These are phyloP conservation scores for Lacanobia oleracea DNA, from an alignment of 2,888 invertebrate genomes.

Conservation along the genomic window DNA sequence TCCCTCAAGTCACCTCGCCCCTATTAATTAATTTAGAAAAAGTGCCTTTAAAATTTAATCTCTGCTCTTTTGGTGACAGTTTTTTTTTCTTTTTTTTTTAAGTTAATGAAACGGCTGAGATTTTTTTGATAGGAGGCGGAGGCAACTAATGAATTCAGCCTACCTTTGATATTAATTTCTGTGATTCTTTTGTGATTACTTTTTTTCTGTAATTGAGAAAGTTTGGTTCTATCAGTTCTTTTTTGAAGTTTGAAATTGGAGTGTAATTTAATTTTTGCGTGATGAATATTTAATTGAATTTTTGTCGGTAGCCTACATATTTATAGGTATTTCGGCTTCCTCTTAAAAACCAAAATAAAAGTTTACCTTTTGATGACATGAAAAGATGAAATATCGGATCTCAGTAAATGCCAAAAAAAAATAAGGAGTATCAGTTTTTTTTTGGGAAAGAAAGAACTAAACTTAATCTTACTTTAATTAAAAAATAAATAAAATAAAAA, in stretches of 20 bases:
- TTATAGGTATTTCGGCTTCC: neutral
- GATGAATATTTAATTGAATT: conserved; percentile 7
- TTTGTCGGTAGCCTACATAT: neutral
- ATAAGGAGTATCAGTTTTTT: neutral
- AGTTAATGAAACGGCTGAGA: conserved; percentile 87
- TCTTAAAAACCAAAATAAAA: neutral
- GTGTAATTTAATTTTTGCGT: conserved; percentile 35
- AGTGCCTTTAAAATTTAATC: conserved; percentile 89
- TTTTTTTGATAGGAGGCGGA: conserved; percentile 83
- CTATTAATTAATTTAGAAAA: conserved; percentile 88
- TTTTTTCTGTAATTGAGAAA: conserved; percentile 66
- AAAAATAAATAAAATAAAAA: too few relatives aligned
- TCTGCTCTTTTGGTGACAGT: conserved; percentile 85
- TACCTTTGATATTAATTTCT: conserved; percentile 75
- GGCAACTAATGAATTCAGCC: conserved; percentile 78
- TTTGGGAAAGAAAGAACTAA: neutral
- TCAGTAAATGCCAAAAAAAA: conserved; percentile 6
- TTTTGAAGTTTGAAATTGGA: conserved; percentile 36
- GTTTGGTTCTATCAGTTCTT: conserved; percentile 49
- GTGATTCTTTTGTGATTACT: conserved; percentile 59
- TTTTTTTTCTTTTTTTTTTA: conserved; percentile 70
- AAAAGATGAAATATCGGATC: neutral
- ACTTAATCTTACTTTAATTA: too few relatives aligned
- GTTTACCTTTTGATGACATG: neutral
- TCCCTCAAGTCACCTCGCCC: conserved; percentile 81